Base-by-base conservation (phyloP, 2,797 vertebrate genomes). In the Myotis myotis region DNA sequence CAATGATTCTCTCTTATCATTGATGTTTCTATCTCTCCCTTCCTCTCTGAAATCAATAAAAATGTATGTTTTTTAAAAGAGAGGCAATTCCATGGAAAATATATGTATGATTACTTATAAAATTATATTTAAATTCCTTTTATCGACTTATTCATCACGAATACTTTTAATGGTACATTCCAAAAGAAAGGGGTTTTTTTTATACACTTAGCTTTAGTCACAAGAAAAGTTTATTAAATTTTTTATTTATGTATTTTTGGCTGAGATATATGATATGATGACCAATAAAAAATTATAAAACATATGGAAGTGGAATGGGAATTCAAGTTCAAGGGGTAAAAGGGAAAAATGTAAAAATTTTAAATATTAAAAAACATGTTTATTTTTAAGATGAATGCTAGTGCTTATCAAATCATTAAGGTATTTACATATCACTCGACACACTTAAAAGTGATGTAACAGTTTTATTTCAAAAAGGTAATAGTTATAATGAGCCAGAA, bases 391-490 rank as follows among this genome's bases (percentile, higher is more conserved):
- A 86, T 53, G 16, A 62, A 86, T 41, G 23, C 53, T 41, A 33
- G 30, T 64, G 55, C 28, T 60, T 92, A 86, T 64, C 36, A 94
- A 55, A 71, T 71, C 51, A 91, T 88, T 71, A 94, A 62, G 11
- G 28, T 60, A 70, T 81, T 91, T 75, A 89, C 8, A 86, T 62
- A 90, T 23, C 44, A 81, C 12, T 49, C 89, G 57, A 62, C 57
- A 74, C 22, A 74, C 3, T 70, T 57, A 68, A 76, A 94, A 86
- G 47, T 25, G 36, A 89, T 82, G 12, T 47, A 68, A 36, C 25
- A 33, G 49, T 86, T 89, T 87, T 88, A 88, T 89, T 94, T 86
- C 38, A 47, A 92, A 92, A 81, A 49, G 33, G 81, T 10, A 76
- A 12, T 71, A 72, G 76, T 92, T 89, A 75, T 6, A 47, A 38